phyloP scores from a whole-genome alignment of 2,797 vertebrate species.

The Acanthornis magna region DNA sequence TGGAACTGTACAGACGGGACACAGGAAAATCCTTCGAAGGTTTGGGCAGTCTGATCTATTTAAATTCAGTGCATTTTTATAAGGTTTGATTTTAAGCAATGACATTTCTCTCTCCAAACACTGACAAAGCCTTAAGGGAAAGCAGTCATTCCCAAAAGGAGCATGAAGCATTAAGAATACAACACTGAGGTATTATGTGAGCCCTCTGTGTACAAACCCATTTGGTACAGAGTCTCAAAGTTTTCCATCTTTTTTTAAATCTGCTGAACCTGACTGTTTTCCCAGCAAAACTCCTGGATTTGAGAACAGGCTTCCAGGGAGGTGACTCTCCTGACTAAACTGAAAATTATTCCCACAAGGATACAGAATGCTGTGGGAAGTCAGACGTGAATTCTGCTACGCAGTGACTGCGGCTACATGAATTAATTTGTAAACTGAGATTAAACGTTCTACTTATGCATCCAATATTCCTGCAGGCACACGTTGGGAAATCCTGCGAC shows the following conservation, averaged over 20 bases:
- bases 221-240: background rate
- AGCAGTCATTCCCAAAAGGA: background rate
- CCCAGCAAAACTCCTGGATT: background rate
- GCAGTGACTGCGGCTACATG: rapidly evolving
- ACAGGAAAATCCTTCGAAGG: background rate
- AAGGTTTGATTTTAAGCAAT: background rate
- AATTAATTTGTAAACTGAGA: background rate
- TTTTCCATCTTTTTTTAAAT: background rate
- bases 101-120: background rate
- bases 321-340: background rate
- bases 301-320: rapidly evolving
- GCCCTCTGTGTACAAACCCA: background rate
- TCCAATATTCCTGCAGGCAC: background rate
- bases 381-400: background rate
- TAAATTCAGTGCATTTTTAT: background rate
- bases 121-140: background rate
- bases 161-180: background rate
- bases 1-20: background rate
- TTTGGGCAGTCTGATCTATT: background rate
- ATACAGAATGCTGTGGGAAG: rapidly evolving
- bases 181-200: background rate
- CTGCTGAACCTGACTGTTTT: background rate
- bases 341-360: background rate
- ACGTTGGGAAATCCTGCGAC: background rate
- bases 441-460: background rate